Evolutionary conservation across 2,113 vertebrate genomes (phyloP).

Genomic region (Rattus rattus): DNA sequence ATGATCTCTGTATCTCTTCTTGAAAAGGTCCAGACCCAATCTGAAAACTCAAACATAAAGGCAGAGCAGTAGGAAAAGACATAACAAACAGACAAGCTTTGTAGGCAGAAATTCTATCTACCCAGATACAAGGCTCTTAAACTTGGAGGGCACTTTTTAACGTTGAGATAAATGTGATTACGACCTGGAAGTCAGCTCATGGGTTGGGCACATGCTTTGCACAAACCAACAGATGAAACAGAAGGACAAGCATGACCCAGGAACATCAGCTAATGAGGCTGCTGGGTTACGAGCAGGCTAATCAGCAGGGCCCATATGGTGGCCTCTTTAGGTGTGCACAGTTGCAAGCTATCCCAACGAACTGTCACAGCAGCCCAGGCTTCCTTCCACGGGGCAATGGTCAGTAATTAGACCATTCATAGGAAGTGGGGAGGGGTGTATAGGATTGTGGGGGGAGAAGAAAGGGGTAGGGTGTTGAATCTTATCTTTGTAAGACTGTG

Average conservation of each 20-base stretch:
- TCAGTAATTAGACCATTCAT: neutral
- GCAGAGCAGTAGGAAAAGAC: neutral
- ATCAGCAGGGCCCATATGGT: neutral
- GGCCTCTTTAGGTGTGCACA: neutral
- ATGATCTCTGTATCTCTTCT: neutral
- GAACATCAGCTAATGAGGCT: neutral
- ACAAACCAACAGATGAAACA: neutral
- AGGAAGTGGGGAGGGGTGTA: neutral
- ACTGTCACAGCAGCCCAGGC: neutral
- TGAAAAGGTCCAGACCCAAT: neutral
- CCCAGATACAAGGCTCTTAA: neutral
- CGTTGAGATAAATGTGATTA: conserved; percentile 62
- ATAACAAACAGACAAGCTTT: neutral
- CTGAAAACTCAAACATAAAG: neutral
- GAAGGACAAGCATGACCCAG: neutral
- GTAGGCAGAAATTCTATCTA: neutral
- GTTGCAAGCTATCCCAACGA: neutral
- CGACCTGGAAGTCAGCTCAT: neutral
- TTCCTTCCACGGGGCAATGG: neutral
- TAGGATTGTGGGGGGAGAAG: neutral
- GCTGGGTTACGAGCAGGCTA: neutral
- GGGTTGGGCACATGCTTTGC: conserved; percentile 19
- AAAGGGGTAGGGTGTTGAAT: neutral
- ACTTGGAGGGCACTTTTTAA: neutral
- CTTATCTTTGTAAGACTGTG: neutral